These are phyloP conservation scores for Phengaris alcon DNA, from an alignment of 2,888 invertebrate species.

Conservation along the genomic window DNA sequence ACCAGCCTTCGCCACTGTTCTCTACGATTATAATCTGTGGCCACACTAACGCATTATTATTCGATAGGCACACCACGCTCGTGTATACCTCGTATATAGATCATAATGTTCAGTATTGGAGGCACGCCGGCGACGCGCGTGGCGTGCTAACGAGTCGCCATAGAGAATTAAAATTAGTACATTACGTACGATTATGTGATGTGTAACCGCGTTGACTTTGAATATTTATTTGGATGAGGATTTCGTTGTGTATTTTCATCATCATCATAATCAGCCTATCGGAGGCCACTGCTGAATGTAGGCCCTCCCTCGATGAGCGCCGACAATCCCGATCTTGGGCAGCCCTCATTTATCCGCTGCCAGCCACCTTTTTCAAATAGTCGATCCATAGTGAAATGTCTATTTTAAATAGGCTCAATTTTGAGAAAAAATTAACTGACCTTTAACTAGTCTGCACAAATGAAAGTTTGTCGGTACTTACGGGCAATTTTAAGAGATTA, in stretches of 20 bases:
- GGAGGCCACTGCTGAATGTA: too few species aligned
- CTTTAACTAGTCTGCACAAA: too few species aligned
- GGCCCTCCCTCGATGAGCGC: too few species aligned
- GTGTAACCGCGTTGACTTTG: slow-evolving; percentile 17
- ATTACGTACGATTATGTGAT: slow-evolving; percentile 27
- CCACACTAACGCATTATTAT: slow-evolving; percentile 50
- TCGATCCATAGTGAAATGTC: too few species aligned
- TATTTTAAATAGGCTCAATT: too few species aligned
- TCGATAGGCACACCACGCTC: slow-evolving; percentile 62
- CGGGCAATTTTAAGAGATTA: too few species aligned
- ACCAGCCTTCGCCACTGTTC: not conserved
- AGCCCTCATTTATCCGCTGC: too few species aligned
- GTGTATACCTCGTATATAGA: slow-evolving; percentile 78
- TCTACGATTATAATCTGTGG: slow-evolving; percentile 49
- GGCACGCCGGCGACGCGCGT: slow-evolving; percentile 56
- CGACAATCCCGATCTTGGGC: too few species aligned
- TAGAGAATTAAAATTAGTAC: slow-evolving; percentile 58
- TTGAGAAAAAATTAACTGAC: too few species aligned
- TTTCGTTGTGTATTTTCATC: not conserved
- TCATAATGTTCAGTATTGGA: slow-evolving; percentile 74
- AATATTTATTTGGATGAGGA: not conserved
- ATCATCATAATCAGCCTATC: too few species aligned
- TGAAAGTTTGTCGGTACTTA: too few species aligned
- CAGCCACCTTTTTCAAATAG: too few species aligned
- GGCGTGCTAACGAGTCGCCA: slow-evolving; percentile 50